These are phyloP conservation scores for Aythya baeri DNA, from an alignment of 2,113 vertebrate species.

Conservation along the genomic window DNA sequence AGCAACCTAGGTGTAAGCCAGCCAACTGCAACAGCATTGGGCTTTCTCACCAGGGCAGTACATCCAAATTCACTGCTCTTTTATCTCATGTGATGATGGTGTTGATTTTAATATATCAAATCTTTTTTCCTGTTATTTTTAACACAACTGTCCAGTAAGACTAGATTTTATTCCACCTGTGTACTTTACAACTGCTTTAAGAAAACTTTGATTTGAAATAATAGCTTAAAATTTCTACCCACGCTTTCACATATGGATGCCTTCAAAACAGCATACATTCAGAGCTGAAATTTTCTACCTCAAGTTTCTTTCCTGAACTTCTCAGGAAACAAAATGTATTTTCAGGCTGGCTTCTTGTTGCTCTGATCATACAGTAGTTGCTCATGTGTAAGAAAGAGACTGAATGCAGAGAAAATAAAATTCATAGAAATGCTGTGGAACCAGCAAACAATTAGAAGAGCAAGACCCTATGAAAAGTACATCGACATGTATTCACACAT, in stretches of 20 bases:
- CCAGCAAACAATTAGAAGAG: not conserved
- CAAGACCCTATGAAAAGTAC: not conserved
- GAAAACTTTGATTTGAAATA: not conserved
- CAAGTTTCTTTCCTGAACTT: not conserved
- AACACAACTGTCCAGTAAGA: not conserved
- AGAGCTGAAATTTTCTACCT: not conserved
- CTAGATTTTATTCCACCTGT: not conserved
- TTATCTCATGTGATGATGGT: not conserved
- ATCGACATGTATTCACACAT: not conserved
- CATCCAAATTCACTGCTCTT: fast-evolving
- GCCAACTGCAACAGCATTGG: not conserved
- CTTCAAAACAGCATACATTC: not conserved
- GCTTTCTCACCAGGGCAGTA: not conserved
- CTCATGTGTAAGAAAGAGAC: not conserved
- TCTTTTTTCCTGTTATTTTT: not conserved
- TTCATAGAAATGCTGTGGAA: not conserved
- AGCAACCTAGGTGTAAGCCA: not conserved
- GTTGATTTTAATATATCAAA: not conserved
- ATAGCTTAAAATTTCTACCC: not conserved
- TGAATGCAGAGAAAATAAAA: not conserved
- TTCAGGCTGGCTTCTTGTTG: not conserved
- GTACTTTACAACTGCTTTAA: not conserved
- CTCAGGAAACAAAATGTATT: not conserved
- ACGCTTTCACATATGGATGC: not conserved
- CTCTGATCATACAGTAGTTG: not conserved